Evolutionary conservation across 1,140 invertebrate species (phyloP), one percentile per base, ranked within the genome.

Genomic region (Apis mellifera): DNA sequence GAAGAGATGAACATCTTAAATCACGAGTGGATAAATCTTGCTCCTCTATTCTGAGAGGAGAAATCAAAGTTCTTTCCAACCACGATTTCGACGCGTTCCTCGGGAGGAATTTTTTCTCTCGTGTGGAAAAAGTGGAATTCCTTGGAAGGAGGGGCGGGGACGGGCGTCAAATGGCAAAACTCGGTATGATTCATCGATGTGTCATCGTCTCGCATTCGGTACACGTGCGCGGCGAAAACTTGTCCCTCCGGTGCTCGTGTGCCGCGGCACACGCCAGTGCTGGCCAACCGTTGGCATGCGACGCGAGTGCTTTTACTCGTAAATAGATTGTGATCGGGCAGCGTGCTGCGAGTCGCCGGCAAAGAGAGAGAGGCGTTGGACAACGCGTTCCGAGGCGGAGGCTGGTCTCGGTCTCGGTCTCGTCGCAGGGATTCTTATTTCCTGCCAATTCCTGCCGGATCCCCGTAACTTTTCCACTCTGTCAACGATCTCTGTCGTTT

Each of bases 191-290:
- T 87, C 85, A 87, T 81, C 80, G 82, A 81, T 83, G 86, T 86
- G 86, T 87, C 86, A 87, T 86, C 86, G 86, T 87, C 86, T 87
- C 60, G 86, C 32, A 86, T 80, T 86, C 86, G 85, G 84, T 78
- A 83, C 80, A 86, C 84, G 65, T 83, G 79, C 78, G 26, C 50
- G 19, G 62, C 64, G 72, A 70, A 68, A 80, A 86, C 23, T 83
- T 71, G 86, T 86, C 76, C 73, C 82, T 32, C 15, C 57, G n/a
- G n/a, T 23, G 17, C 26, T 21, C 23, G 55, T 3, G 52, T 54
- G 32, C 23, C 17, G 68, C 69, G 80, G 50, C 74, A 42, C 74
- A 64, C 73, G 81, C 66, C 74, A 78, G 57, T 72, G 57, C 57
- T 9, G 21, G 55, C 12, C 74, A 48, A 70, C 66, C 83, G 77